Evolutionary conservation across 1,140 invertebrate genomes (phyloP).

Genomic region (Carcinoscorpius rotundicauda): DNA sequence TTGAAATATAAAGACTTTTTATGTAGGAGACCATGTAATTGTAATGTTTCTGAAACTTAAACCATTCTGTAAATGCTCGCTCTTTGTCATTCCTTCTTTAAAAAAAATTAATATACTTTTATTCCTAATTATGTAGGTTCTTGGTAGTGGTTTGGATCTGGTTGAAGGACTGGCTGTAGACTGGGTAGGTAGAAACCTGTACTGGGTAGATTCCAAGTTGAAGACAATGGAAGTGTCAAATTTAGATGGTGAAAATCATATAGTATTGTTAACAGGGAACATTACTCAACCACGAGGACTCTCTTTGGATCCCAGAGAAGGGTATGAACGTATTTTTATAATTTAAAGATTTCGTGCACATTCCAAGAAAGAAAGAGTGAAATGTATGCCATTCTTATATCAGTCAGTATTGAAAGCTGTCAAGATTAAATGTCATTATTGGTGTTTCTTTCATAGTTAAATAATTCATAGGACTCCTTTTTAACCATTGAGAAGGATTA

Average conservation of each 20-base stretch:
- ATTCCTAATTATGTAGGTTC: constrained; percentile 41
- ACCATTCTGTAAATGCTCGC: no score
- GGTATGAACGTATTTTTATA: constrained; percentile 34
- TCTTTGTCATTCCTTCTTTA: no score
- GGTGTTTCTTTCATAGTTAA: no score
- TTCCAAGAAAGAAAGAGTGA: neutral
- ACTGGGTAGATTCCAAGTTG: constrained; percentile 89
- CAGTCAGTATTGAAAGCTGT: no score
- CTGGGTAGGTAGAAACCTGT: constrained; percentile 88
- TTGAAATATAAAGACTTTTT: no score
- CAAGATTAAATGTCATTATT: no score
- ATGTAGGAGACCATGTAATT: no score
- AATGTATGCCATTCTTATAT: no score
- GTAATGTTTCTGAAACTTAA: no score
- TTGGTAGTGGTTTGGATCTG: constrained; percentile 75
- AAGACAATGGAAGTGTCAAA: constrained; percentile 86
- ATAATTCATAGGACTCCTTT: no score
- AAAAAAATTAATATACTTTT: no score
- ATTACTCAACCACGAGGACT: constrained; percentile 90
- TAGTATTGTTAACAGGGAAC: constrained; percentile 80
- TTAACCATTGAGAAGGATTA: no score
- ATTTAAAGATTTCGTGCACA: neutral
- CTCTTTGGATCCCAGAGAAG: constrained; percentile 79
- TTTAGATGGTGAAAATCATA: constrained; percentile 66
- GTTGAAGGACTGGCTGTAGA: constrained; percentile 92